A percentile compares a stretch with the other conserved stretches of the same genome.
Evolutionary conservation across 2,797 vertebrate species (phyloP).

Genomic region (Hippocampus kuda): DNA sequence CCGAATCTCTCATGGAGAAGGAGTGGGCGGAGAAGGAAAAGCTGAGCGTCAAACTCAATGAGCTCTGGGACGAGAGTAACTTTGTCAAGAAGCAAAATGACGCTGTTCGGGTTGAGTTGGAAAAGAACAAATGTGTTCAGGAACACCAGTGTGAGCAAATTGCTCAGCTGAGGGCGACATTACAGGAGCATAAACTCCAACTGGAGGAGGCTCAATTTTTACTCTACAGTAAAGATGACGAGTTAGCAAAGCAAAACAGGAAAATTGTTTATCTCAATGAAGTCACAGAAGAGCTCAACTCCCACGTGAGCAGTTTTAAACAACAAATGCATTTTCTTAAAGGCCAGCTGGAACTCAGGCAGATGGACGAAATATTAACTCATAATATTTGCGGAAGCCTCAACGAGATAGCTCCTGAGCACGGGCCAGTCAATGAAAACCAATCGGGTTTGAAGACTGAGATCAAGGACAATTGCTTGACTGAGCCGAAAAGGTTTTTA

Average conservation of each 20-base stretch:
- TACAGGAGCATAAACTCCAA: neutral
- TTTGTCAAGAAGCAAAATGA: slow-evolving; percentile 4
- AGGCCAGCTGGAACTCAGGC: neutral
- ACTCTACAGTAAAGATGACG: slow-evolving; percentile 1
- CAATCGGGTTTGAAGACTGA: neutral
- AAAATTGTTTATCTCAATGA: slow-evolving; percentile 3
- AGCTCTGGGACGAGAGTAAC: neutral
- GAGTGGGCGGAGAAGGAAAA: slow-evolving; percentile 1
- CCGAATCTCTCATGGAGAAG: slow-evolving; percentile 5
- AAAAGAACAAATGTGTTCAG: neutral
- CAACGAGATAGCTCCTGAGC: neutral
- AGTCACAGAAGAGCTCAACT: neutral
- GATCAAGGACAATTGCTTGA: too few species aligned
- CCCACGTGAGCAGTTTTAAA: neutral
- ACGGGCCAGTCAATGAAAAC: neutral
- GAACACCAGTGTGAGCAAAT: slow-evolving; percentile 2
- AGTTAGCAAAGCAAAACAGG: slow-evolving; percentile 5
- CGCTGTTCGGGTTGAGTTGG: neutral
- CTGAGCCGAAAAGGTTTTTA: neutral
- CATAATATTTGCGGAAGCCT: neutral
- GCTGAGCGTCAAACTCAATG: neutral
- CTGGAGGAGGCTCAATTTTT: slow-evolving; percentile 1
- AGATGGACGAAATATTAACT: slow-evolving; percentile 5
- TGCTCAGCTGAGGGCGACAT: neutral
- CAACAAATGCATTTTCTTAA: slow-evolving; percentile 1